Conservation (phyloP, 53 echinoderm and acorn worm species). For the Paelopatides confundens region DNA sequence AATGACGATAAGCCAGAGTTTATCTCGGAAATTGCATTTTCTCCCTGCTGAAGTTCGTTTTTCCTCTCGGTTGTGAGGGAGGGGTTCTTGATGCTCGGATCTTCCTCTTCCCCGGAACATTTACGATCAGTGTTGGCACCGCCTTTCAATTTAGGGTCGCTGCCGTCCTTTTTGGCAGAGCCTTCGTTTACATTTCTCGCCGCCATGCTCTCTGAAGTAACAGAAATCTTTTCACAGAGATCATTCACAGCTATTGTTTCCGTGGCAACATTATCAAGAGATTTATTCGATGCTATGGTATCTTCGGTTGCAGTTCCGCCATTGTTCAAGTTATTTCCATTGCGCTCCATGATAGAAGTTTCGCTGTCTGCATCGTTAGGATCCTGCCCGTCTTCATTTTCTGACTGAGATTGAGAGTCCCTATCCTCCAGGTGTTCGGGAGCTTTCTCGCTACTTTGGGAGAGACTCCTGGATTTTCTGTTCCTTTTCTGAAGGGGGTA, state of each 20-base stretch:
- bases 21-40: constrained; percentile 6
- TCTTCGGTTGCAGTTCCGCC: constrained; percentile 36
- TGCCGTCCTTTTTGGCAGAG: constrained; percentile 32
- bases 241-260: constrained; percentile 59
- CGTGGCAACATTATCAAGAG: background rate
- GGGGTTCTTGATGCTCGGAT: background rate
- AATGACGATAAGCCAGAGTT: constrained; percentile 16
- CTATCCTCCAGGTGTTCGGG: constrained; percentile 29
- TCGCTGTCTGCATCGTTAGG: constrained; percentile 99
- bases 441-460: constrained; percentile 20
- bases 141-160: constrained; percentile 11
- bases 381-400: constrained; percentile 82
- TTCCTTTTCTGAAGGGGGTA: constrained; percentile 54
- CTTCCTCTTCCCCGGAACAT: background rate
- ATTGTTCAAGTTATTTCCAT: constrained; percentile 47
- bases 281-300: constrained; percentile 7
- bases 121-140: constrained; percentile 4
- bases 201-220: constrained; percentile 55
- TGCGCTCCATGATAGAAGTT: constrained; percentile 90
- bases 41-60: background rate
- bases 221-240: constrained; percentile 14
- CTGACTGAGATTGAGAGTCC: constrained; percentile 82
- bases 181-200: constrained; percentile 23
- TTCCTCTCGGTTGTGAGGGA: background rate
- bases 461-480: constrained; percentile 57